Conservation (phyloP, 2,888 invertebrate species). For the Sphecodes monilicornis region DNA sequence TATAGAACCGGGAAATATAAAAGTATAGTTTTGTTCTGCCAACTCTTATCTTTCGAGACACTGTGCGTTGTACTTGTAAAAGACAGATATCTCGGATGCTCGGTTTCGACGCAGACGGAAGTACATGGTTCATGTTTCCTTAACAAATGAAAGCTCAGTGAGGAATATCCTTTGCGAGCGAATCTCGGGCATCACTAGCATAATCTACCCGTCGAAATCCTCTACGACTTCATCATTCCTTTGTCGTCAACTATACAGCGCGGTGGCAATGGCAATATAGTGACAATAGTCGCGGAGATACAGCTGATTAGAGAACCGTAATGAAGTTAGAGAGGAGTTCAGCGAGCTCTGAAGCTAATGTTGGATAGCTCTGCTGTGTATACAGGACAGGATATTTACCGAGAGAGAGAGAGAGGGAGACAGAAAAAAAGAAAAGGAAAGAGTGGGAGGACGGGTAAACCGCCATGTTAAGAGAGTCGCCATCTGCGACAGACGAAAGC, state of each 20-base stretch:
- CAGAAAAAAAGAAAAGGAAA: neutral
- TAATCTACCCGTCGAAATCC: neutral
- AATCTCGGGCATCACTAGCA: neutral
- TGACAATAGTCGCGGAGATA: neutral
- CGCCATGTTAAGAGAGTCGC: neutral
- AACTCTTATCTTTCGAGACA: neutral
- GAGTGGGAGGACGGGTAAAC: neutral
- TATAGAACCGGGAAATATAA: neutral
- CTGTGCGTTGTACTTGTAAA: neutral
- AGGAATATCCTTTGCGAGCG: neutral
- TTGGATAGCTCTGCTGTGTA: neutral
- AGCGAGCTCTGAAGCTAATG: neutral
- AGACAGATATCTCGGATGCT: neutral
- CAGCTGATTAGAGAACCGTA: neutral
- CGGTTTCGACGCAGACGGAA: neutral
- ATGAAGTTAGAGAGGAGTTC: neutral
- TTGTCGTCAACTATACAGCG: neutral
- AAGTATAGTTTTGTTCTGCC: neutral
- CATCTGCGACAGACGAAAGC: conserved; percentile 11
- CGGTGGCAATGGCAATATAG: neutral
- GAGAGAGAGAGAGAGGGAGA: neutral
- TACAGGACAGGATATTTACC: neutral
- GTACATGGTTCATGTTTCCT: neutral
- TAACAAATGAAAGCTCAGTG: neutral
- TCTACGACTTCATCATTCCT: neutral